Conservation (phyloP, 2,888 invertebrate genomes). For the Leptopilina drosophilae region DNA sequence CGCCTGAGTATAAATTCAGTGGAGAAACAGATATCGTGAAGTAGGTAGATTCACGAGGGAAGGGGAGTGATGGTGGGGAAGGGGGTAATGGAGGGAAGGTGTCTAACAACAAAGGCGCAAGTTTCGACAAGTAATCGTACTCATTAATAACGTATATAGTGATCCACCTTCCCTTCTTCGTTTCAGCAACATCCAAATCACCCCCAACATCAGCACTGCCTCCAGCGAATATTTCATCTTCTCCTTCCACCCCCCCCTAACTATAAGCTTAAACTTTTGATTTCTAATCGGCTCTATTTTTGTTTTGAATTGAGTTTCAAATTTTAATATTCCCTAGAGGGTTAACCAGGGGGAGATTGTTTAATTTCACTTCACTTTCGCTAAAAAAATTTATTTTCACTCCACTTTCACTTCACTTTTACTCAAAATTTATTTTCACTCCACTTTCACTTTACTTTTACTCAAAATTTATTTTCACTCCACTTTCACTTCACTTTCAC, state of each 20-base stretch:
- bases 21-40: constrained; percentile 40
- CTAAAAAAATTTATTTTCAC: too few species aligned
- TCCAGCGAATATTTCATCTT: constrained; percentile 28
- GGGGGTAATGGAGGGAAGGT: constrained; percentile 38
- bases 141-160: constrained; percentile 71
- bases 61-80: constrained; percentile 46
- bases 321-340: neutral
- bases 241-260: neutral
- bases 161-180: constrained; percentile 65
- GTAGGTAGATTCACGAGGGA: constrained; percentile 45
- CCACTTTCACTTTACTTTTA: too few species aligned
- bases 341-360: too few species aligned
- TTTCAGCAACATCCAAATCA: constrained; percentile 41
- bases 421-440: too few species aligned
- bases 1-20: constrained; percentile 63
- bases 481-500: too few species aligned
- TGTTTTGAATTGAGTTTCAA: constrained; percentile 15
- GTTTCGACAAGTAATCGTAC: constrained; percentile 74
- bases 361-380: too few species aligned
- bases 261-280: neutral
- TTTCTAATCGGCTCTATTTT: neutral
- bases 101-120: constrained; percentile 66
- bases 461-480: too few species aligned
- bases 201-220: constrained; percentile 45
- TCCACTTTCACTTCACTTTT: too few species aligned